Percentiles rank a stretch among this genome's conserved stretches.
phyloP scores from a whole-genome alignment of 1,140 invertebrate genomes.

The Drosophila pandora region DNA sequence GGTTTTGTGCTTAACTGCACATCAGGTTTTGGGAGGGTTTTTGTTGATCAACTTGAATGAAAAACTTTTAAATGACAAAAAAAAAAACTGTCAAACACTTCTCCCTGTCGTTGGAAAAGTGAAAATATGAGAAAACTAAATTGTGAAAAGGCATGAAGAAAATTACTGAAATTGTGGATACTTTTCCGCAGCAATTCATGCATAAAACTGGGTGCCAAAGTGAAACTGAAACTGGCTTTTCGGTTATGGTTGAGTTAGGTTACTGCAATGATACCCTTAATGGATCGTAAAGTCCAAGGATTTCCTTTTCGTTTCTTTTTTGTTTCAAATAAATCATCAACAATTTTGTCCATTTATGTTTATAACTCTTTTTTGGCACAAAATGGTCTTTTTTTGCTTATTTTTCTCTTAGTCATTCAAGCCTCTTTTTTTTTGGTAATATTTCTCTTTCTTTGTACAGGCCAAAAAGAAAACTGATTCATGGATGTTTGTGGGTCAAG shows the following conservation, averaged over 20 bases:
- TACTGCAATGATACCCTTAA: conserved; percentile 12
- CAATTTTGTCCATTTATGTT: conserved; percentile 33
- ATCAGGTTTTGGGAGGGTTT: conserved; percentile 27
- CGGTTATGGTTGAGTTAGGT: conserved; percentile 17
- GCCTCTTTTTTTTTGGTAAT: conserved; percentile 5
- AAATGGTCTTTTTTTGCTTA: conserved; percentile 9
- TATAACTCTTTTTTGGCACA: background rate
- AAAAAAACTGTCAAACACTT: conserved; percentile 48
- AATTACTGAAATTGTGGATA: conserved; percentile 36
- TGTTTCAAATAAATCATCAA: conserved; percentile 27
- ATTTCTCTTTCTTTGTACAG: conserved; percentile 2
- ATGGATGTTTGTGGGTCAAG: conserved; percentile 38
- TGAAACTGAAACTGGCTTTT: conserved; percentile 40
- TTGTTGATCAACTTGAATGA: conserved; percentile 40
- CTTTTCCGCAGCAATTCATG: conserved; percentile 51
- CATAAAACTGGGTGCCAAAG: conserved; percentile 47
- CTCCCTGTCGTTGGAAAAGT: conserved; percentile 42
- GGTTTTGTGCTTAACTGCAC: conserved; percentile 41
- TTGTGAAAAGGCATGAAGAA: conserved; percentile 42
- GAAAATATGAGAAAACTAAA: conserved; percentile 60
- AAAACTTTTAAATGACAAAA: conserved; percentile 34
- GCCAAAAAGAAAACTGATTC: conserved; percentile 40
- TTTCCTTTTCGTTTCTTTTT: background rate
- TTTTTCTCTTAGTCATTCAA: conserved; percentile 31
- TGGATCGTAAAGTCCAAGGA: conserved; percentile 21